Percentiles rank a stretch among this genome's conserved stretches.
phyloP scores from a whole-genome alignment of 2,888 invertebrate species.

The Mythimna albipuncta region DNA sequence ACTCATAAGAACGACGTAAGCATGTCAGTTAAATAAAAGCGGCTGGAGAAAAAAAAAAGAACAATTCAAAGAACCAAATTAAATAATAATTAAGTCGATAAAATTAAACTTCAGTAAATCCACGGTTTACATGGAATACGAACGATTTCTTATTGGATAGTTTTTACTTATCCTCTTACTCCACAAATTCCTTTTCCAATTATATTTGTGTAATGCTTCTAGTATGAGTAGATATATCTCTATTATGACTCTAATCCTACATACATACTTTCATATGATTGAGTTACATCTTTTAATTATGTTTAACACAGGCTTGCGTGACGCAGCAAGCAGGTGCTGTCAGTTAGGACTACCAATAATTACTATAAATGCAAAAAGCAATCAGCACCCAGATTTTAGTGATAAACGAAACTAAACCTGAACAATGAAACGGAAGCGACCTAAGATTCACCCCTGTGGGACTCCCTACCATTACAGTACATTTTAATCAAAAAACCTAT shows the following conservation, averaged over 20 bases:
- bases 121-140: no score
- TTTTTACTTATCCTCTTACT: no score
- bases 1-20: no score
- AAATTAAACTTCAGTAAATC: no score
- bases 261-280: neutral
- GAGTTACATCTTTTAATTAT: neutral
- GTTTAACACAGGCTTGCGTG: neutral
- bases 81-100: no score
- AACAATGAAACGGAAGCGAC: slow-evolving; percentile 78
- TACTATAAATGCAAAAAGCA: slow-evolving; percentile 54
- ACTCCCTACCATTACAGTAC: slow-evolving; percentile 83
- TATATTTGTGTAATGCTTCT: no score
- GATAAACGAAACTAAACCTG: slow-evolving; percentile 65
- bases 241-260: neutral
- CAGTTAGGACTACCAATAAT: neutral
- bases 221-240: no score
- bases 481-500: slow-evolving; percentile 88
- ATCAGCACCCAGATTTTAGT: slow-evolving; percentile 64
- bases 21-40: no score
- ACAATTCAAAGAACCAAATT: no score
- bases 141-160: no score
- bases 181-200: no score
- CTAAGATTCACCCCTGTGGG: slow-evolving; percentile 84
- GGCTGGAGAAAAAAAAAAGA: no score
- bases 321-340: slow-evolving; percentile 13